Evolutionary conservation across 2,797 vertebrate species (phyloP), one percentile per base, ranked within the genome.

Genomic region (Sylvilagus floridanus): DNA sequence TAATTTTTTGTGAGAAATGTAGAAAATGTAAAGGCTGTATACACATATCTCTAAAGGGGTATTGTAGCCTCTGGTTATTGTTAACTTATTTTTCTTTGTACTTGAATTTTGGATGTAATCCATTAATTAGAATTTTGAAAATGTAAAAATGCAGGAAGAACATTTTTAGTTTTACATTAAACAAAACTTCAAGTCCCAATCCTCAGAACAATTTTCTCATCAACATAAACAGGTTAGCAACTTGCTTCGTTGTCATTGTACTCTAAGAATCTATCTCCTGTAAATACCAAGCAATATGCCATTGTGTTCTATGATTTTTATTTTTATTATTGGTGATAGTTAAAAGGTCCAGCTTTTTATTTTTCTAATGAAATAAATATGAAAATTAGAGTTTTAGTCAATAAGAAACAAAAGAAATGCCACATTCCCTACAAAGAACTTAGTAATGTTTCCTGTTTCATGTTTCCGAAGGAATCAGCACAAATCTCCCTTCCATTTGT

Each of bases 121-220:
- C 57, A 66, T 21, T 35, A 42, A 62, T 62, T 84, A 62, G 12
- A 88, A 81, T 30, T 52, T 19, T 50, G 42, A 88, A 77, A 60
- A 84, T 57, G 52, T 50, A 37, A 65, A 93, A 26, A 83, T 72
- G n/a, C 24, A 30, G 10, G 12, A 62, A 54, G 32, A 77, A 32
- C 76, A 72, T 21, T 69, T 79, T 82, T 22, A 30, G 10, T 65
- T 88, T 47, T 85, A 35, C 21, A 82, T 60, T 88, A 83, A 60
- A 81, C 17, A 79, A 84, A 84, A 88, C 62, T 87, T 87, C 50
- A 62, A 78, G 66, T 83, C 72, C 32, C 60, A 75, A 82, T 63
- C 54, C 22, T 42, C 17, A 57, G 32, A 21, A 68, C 66, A 3
- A 50, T 76, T 66, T 81, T 85, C 42, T 52, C 7, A 52, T 81